Evolutionary conservation across 1,140 invertebrate species (phyloP).

Genomic region (Drosophila auraria): DNA sequence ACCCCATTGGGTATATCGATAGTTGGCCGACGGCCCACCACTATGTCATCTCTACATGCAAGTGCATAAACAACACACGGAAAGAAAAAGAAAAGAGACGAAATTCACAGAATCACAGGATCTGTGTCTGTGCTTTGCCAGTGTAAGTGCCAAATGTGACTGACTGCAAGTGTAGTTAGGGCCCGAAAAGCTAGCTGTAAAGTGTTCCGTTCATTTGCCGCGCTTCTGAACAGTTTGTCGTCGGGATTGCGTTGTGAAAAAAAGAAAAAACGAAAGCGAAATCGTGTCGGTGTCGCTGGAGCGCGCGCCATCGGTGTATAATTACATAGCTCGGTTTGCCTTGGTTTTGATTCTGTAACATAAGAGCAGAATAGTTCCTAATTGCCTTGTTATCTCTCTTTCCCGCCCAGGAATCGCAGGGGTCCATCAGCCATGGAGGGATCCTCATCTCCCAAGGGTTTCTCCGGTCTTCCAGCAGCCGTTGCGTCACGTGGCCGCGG

Average conservation of each 20-base stretch:
- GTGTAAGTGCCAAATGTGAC: constrained; percentile 10
- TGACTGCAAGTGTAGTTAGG: background rate
- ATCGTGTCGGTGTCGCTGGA: background rate
- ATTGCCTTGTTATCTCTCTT: background rate
- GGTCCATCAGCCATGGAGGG: constrained; percentile 30
- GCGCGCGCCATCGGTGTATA: background rate
- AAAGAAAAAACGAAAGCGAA: background rate
- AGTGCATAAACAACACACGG: constrained; percentile 13
- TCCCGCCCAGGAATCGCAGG: constrained; percentile 2
- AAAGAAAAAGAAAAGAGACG: background rate
- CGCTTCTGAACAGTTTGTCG: background rate
- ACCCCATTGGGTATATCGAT: background rate
- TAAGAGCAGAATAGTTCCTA: background rate
- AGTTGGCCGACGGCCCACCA: background rate
- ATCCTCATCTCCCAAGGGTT: background rate
- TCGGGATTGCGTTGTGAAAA: background rate
- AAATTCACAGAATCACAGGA: constrained; percentile 3
- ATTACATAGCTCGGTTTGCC: background rate
- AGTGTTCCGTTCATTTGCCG: background rate
- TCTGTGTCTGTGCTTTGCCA: background rate
- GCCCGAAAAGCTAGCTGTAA: constrained; percentile 5
- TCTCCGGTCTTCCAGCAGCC: background rate
- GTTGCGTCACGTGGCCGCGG: constrained; percentile 43
- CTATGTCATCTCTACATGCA: constrained; percentile 13
- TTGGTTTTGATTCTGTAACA: background rate